Percentiles rank a stretch among this genome's conserved stretches.
phyloP scores from a whole-genome alignment of 35 echinoderm and acorn worm species.

The Apostichopus parvimensis region DNA sequence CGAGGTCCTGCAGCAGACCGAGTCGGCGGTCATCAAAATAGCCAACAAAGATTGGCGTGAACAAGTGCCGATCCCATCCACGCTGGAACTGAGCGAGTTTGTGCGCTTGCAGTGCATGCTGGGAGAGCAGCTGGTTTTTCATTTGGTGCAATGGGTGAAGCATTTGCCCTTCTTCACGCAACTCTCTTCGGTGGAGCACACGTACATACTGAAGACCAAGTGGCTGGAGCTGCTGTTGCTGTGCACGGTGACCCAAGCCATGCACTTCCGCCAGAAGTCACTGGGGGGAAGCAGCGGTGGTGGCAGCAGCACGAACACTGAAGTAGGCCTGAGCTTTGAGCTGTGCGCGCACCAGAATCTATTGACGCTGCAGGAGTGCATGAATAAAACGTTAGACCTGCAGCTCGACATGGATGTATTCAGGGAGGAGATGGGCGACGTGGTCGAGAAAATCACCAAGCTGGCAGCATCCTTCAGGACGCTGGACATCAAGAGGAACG shows the following conservation, averaged over 20 bases:
- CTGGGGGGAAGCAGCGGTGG: neutral
- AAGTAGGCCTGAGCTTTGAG: slow-evolving; percentile 92
- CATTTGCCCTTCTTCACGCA: slow-evolving; percentile 97
- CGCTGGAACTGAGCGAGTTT: slow-evolving; percentile 79
- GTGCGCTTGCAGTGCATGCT: slow-evolving; percentile 83
- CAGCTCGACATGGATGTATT: slow-evolving; percentile 97
- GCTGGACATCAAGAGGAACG: slow-evolving; percentile 85
- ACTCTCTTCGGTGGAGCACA: slow-evolving; percentile 90
- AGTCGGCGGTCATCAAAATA: slow-evolving; percentile 89
- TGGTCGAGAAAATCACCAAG: slow-evolving; percentile 92
- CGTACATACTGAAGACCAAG: slow-evolving; percentile 94
- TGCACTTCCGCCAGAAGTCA: slow-evolving; percentile 88
- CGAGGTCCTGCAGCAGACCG: slow-evolving; percentile 95
- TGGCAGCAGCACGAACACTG: slow-evolving; percentile 24
- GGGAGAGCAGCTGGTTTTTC: slow-evolving; percentile 93
- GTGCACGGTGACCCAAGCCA: slow-evolving; percentile 85
- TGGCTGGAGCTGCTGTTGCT: slow-evolving; percentile 94
- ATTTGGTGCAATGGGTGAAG: slow-evolving; percentile 98
- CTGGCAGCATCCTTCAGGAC: slow-evolving; percentile 91
- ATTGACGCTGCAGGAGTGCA: slow-evolving; percentile 92
- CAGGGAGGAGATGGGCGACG: slow-evolving; percentile 97
- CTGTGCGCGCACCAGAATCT: slow-evolving; percentile 88
- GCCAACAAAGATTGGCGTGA: slow-evolving; percentile 55
- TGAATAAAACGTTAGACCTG: slow-evolving; percentile 97
- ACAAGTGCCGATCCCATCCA: slow-evolving; percentile 52